Percentiles rank a stretch among this genome's conserved stretches.
phyloP scores from a whole-genome alignment of 1,140 invertebrate species.

The Pemphigus obesinymphae region DNA sequence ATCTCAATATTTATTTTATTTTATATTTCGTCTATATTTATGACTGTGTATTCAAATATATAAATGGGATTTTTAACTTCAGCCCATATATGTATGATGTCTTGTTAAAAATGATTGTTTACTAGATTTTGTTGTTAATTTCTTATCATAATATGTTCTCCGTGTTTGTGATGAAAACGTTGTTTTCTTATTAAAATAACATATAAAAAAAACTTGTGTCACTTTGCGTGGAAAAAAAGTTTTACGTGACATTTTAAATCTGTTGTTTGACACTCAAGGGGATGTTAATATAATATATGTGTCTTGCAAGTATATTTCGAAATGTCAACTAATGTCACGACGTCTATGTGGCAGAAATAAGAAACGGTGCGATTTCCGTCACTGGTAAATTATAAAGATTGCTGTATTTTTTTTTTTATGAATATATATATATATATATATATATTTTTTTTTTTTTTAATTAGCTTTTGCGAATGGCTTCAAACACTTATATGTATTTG shows the following conservation, averaged over 20 bases:
- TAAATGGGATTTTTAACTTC: too few relatives aligned
- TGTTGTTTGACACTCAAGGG: not conserved
- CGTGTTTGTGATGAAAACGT: not conserved
- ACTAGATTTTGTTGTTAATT: not conserved
- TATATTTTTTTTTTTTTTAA: not conserved
- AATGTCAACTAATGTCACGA: slow-evolving; percentile 40
- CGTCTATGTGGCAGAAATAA: not conserved
- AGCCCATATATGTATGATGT: too few relatives aligned
- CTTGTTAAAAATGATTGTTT: too few relatives aligned
- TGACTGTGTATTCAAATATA: too few relatives aligned
- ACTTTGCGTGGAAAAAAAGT: not conserved
- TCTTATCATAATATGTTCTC: not conserved
- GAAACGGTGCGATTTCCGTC: not conserved
- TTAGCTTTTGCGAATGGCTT: not conserved
- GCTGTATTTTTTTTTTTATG: too few relatives aligned
- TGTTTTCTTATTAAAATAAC: not conserved
- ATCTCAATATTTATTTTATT: too few relatives aligned
- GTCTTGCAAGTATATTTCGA: not conserved
- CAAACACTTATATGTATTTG: not conserved
- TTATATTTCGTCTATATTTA: too few relatives aligned
- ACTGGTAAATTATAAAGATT: not conserved
- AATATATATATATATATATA: too few relatives aligned
- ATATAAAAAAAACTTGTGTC: not conserved
- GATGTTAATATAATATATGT: too few relatives aligned
- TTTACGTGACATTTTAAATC: slow-evolving; percentile 32